phyloP scores from a whole-genome alignment of 1,140 invertebrate species.

The Acromyrmex charruanus region DNA sequence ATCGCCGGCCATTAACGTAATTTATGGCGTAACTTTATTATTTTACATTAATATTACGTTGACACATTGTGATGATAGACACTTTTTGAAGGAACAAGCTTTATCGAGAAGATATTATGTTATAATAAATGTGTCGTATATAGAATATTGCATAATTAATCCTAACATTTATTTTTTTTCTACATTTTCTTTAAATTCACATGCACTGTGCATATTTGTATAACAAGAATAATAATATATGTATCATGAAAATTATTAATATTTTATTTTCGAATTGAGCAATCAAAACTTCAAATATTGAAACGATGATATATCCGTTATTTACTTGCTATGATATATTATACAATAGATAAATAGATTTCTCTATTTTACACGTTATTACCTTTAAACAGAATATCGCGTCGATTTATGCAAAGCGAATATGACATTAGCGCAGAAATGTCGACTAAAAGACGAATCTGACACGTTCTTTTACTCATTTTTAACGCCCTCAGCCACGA shows the following conservation, averaged over 20 bases:
- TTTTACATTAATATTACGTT: constrained; percentile 51
- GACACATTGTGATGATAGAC: constrained; percentile 27
- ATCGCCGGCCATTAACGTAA: constrained; percentile 58
- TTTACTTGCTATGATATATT: not conserved
- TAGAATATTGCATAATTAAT: not conserved
- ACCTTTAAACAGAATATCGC: not conserved
- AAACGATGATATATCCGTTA: not conserved
- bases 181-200: not conserved
- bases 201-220: not conserved
- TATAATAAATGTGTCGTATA: not conserved
- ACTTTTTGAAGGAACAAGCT: constrained; percentile 22
- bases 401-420: not conserved
- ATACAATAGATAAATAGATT: not conserved
- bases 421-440: constrained; percentile 17
- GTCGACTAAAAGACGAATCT: constrained; percentile 18
- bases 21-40: constrained; percentile 60
- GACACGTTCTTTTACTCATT: constrained; percentile 47
- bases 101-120: constrained; percentile 2
- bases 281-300: not conserved
- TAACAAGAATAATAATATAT: not conserved
- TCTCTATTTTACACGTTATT: not conserved
- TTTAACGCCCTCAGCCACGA: constrained; percentile 62
- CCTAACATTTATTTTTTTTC: not conserved
- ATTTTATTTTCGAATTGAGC: constrained; percentile 3
- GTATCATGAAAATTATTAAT: not conserved